Conservation (phyloP, 2,113 vertebrate genomes). For the Leucoraja erinaceus region DNA sequence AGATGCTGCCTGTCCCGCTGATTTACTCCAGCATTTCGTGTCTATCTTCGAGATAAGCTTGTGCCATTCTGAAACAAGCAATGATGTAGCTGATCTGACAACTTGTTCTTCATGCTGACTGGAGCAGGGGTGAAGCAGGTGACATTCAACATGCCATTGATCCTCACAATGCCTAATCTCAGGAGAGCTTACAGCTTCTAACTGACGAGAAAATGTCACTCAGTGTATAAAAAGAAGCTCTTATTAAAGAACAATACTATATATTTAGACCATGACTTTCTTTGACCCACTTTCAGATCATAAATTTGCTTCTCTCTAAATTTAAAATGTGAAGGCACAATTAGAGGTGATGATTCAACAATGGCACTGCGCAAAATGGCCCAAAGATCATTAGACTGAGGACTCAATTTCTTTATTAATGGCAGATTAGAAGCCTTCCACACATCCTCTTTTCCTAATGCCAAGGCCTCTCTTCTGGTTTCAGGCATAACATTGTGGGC, state of each 20-base stretch:
- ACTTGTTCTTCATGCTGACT: neutral
- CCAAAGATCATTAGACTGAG: neutral
- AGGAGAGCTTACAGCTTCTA: neutral
- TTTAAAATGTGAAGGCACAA: neutral
- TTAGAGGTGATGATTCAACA: neutral
- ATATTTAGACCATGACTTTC: neutral
- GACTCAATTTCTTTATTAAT: neutral
- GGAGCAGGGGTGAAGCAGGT: neutral
- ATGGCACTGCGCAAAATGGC: neutral
- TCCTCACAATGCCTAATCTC: neutral
- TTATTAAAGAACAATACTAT: neutral
- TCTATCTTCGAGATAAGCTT: neutral
- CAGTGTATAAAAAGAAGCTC: neutral
- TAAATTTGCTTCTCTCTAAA: neutral
- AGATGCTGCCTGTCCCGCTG: too few species aligned
- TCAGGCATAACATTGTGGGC: too few species aligned
- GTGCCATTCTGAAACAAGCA: neutral
- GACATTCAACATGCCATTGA: neutral
- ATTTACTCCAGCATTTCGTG: too few species aligned
- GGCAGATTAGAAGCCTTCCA: too few species aligned
- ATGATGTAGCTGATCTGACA: neutral
- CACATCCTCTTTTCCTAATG: too few species aligned
- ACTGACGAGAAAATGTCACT: neutral
- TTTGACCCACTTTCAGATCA: conserved; percentile 9
- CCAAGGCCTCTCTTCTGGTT: too few species aligned